Evolutionary conservation across 2,797 vertebrate species (phyloP).

Genomic region (Pipistrellus pygmaeus): DNA sequence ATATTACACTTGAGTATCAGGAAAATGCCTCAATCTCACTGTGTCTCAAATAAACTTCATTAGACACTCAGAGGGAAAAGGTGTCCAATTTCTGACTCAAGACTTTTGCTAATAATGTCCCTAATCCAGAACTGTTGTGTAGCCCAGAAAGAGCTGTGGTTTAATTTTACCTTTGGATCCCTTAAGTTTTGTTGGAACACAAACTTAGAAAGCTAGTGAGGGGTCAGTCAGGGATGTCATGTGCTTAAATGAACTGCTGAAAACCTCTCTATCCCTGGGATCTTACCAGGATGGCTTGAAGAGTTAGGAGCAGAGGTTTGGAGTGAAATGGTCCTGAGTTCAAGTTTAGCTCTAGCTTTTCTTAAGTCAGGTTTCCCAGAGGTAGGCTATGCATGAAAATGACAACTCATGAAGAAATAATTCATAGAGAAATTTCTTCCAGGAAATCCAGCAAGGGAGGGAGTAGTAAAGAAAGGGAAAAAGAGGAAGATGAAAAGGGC

Average conservation of each 20-base stretch:
- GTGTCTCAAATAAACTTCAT: not conserved
- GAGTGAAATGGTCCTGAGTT: not conserved
- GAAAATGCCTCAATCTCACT: not conserved
- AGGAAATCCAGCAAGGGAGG: not conserved
- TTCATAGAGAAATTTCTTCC: not conserved
- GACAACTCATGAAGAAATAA: not conserved
- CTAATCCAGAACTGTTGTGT: not conserved
- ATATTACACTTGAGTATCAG: not conserved
- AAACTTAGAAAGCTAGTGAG: not conserved
- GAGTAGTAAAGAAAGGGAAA: not conserved
- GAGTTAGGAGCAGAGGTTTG: not conserved
- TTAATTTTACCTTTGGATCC: rapidly evolving
- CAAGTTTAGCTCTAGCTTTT: not conserved
- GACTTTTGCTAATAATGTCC: not conserved
- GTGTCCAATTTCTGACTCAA: not conserved
- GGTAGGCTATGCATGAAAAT: no score
- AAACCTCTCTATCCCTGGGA: rapidly evolving
- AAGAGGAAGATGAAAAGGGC: no score
- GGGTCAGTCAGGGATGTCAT: not conserved
- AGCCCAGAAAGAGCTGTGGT: not conserved
- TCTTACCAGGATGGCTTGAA: rapidly evolving
- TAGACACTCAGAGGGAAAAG: not conserved
- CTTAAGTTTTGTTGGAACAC: not conserved
- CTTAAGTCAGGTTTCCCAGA: not conserved
- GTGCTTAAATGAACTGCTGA: not conserved